Evolutionary conservation across 2,888 invertebrate species (phyloP).

Genomic region (Eilema depressum): DNA sequence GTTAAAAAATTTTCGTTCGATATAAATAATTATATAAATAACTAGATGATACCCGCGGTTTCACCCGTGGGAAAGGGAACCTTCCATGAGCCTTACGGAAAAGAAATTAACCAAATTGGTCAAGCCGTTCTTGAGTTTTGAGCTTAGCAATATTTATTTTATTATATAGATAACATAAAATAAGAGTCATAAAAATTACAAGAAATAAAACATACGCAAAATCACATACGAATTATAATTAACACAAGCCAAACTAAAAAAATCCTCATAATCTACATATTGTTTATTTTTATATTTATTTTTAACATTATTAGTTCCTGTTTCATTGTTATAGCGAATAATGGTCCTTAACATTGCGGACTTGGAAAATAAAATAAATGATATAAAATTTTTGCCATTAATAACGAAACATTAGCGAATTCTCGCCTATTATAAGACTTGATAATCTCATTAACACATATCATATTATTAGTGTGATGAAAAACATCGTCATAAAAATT

Average conservation of each 20-base stretch:
- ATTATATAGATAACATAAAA: not conserved
- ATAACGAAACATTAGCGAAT: not conserved
- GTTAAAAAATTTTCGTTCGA: too few relatives aligned
- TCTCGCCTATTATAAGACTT: not conserved
- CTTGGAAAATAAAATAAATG: not conserved
- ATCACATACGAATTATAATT: not conserved
- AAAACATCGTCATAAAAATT: conserved; percentile 1
- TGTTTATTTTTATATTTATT: not conserved
- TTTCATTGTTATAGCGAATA: not conserved
- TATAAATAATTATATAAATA: too few relatives aligned
- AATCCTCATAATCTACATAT: not conserved
- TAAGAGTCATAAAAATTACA: not conserved
- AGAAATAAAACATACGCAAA: not conserved
- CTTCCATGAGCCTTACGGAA: too few relatives aligned
- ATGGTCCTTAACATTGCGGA: not conserved
- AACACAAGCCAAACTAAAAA: not conserved
- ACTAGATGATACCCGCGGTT: too few relatives aligned
- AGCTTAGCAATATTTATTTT: not conserved
- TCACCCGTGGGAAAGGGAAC: too few relatives aligned
- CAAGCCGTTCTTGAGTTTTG: not conserved
- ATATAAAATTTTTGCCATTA: not conserved
- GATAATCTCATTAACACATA: conserved; percentile 7
- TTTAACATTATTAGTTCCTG: not conserved
- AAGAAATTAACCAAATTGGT: too few relatives aligned
- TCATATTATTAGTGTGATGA: not conserved